Percentiles rank a stretch among this genome's conserved stretches.
Evolutionary conservation across 2,888 invertebrate species (phyloP).

Genomic region (Anthrax anthrax): DNA sequence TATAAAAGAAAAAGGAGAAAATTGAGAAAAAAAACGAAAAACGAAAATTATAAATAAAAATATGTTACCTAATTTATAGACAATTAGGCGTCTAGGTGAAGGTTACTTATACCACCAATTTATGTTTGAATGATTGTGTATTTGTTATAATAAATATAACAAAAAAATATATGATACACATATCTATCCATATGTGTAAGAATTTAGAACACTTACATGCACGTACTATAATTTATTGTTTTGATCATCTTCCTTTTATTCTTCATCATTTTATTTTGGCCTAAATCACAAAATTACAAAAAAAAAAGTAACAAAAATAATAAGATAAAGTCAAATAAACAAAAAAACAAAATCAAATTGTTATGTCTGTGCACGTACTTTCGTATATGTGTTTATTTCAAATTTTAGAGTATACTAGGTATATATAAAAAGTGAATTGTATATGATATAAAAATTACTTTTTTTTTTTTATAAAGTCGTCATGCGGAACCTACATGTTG

Average conservation of each 20-base stretch:
- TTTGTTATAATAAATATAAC: neutral
- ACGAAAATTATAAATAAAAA: neutral
- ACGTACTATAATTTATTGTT: too few species aligned
- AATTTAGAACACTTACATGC: too few species aligned
- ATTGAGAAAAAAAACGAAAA: neutral
- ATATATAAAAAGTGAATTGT: too few species aligned
- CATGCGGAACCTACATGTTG: neutral
- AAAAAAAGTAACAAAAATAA: neutral
- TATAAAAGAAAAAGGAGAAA: neutral
- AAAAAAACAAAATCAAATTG: neutral
- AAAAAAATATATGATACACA: too few species aligned
- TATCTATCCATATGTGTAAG: too few species aligned
- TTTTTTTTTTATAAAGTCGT: too few species aligned
- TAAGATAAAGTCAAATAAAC: neutral
- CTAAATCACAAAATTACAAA: neutral
- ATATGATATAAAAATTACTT: too few species aligned
- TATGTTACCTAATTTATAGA: neutral
- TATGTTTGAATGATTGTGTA: too few species aligned
- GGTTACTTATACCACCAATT: neutral
- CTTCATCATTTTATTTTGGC: neutral
- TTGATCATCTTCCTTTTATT: neutral
- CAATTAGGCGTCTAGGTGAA: neutral
- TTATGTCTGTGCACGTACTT: too few species aligned
- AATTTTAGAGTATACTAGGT: too few species aligned
- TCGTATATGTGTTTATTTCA: too few species aligned